Base-by-base conservation (phyloP, 1,140 invertebrate genomes). In the Euwallacea similis region DNA sequence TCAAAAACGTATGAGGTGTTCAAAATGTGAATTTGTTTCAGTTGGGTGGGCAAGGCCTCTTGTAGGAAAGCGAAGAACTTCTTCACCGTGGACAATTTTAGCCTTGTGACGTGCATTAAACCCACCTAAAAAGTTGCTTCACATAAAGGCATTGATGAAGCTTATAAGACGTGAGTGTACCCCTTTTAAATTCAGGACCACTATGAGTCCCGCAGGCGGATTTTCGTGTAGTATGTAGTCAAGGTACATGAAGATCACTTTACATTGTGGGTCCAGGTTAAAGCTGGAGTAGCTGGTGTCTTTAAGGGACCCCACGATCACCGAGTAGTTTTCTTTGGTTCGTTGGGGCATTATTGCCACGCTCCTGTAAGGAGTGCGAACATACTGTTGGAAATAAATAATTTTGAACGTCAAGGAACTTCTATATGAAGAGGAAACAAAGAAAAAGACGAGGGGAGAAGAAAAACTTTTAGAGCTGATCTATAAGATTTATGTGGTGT, bases 1-100 rank as follows among this genome's bases (percentile, higher is more conserved):
- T 90, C 87, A 47, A 89, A 82, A 13, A 89, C 85, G 54, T 87
- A 87, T n/a, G 85, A 84, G 0, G 85, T 85, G 78, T 90, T 90
- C 44, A 90, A 76, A 0, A 90, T 83, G 74, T 90, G 87, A n/a
- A 90, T 87, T 2, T 79, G 83, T 74, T 85, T 85, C 76, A 90
- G 84, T 46, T 87, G 81, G 0, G 87, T 81, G 7, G 89, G 88
- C 78, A 89, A 79, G n/a, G 82, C 87, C 71, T 89, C 83, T 83
- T 80, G 86, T 58, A 83, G 55, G 71, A 83, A 86, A 15, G 83
- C 77, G 13, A 84, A 82, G 62, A 84, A 84, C 69, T 76, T 80
- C 56, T 80, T 78, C 2, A 86, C 75, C n/a, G 76, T 78, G 4
- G 72, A 68, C 3, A 86, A 69, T 67, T 85, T 86, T 44, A 87